Evolutionary conservation across 1,140 invertebrate genomes (phyloP).

Genomic region (Drusus annulatus): DNA sequence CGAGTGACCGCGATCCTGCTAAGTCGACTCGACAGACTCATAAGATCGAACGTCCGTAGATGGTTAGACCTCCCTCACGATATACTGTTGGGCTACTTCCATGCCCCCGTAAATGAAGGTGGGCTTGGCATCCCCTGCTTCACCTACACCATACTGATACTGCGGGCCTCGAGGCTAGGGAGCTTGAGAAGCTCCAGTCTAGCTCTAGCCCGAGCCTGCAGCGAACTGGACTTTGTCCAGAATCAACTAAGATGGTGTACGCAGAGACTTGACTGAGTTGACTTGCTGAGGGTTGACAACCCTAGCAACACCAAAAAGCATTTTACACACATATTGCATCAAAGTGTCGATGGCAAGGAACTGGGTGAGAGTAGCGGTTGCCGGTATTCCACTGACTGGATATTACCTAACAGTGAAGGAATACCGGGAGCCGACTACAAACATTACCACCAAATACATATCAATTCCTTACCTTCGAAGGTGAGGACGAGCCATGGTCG

Average conservation of each 20-base stretch:
- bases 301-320: not conserved
- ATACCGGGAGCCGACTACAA: not conserved
- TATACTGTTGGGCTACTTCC: conserved; percentile 60
- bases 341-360: too few species aligned
- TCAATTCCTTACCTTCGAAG: not conserved
- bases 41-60: conserved; percentile 56
- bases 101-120: conserved; percentile 60
- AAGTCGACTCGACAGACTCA: conserved; percentile 58
- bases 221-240: too few species aligned
- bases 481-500: conserved; percentile 40
- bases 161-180: conserved; percentile 49
- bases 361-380: conserved; percentile 39
- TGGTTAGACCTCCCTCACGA: conserved; percentile 63
- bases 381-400: conserved; percentile 39
- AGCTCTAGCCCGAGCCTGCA: too few species aligned
- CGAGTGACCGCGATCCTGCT: conserved; percentile 56
- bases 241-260: too few species aligned
- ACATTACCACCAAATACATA: not conserved
- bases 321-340: not conserved
- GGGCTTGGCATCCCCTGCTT: conserved; percentile 60
- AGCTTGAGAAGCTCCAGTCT: not conserved
- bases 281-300: conserved; percentile 14
- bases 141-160: conserved; percentile 35
- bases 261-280: too few species aligned
- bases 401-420: not conserved